Evolutionary conservation across 2,888 invertebrate species (phyloP), one percentile per base, ranked within the genome.

Genomic region (Lysandra coridon): DNA sequence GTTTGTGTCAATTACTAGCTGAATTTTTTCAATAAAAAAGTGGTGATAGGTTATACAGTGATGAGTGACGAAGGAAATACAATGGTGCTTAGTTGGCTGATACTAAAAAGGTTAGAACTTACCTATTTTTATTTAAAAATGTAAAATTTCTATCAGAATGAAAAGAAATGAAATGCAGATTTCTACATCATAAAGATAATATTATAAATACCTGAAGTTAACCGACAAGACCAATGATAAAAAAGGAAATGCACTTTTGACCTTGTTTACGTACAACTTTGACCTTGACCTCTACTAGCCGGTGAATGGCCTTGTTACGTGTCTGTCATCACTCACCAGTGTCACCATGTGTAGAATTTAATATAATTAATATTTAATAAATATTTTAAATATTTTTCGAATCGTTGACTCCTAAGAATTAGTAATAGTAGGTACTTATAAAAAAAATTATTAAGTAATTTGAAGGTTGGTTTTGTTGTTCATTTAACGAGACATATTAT

Each of bases 201-300:
- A 37, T 37, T 37, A 37, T 37, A 37, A 37, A 49, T 12, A 49
- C 62, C 62, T 23, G 6, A 62, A 62, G 23, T 62, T 14, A 53
- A 53, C 53, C 53, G 53, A 4, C 57, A 17, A 57, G 4, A 4
- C 17, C 3, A n/a, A 60, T 17, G 17, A 44, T 10, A 44, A 74
- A 53, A 53, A 1, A 53, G 6, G 57, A 57, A 76, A 76, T 57
- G 30, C 23, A 57, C 53, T 76, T 76, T 76, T 76, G 76, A 76
- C 76, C 30, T 76, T 76, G 33, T 37, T 76, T 53, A 76, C 53
- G 53, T 75, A 23, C 33, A 76, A 57, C 30, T 33, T 76, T 76
- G 33, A 76, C 76, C 76, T 76, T 76, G 76, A 76, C 57, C 30
- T 49, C 53, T 76, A 2, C 53, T 53, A 76, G 53, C 14, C 57